Evolutionary conservation across 2,797 vertebrate genomes (phyloP), one percentile per base, ranked within the genome.

Genomic region (Acropternis orthonyx): DNA sequence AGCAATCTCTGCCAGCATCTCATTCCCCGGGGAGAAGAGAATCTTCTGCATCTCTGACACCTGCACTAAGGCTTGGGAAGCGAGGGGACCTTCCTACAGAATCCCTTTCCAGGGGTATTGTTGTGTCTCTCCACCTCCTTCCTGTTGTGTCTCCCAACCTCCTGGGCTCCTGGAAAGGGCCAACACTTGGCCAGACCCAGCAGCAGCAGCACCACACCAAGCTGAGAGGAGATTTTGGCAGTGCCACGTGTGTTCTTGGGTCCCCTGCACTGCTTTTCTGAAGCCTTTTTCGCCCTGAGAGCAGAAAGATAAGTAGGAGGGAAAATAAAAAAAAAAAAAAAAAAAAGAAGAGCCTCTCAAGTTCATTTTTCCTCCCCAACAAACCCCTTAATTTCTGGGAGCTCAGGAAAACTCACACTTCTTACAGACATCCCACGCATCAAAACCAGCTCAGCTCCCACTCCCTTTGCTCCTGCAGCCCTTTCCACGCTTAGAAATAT

Each of bases 21-120:
- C 43, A 7, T 3, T 4, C 34, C 49, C 20, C 69, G 59, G 36
- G 76, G 30, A 13, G 41, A 59, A 39, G 28, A 55, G 28, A 59
- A 54, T 20, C 36, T n/a, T 32, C 8, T 55, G 69, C 46, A 20
- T 36, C 44, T 88, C 68, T 22, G 44, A 77, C 32, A 79, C 10
- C 48, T 13, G 34, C 14, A 28, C 6, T 7, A n/a, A 39, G 24
- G 16, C n/a, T 28, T 4, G 41, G n/a, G 21, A 61, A 85, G 55
- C 0, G 1, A 58, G n/a, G 18, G 41, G 7, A 49, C 9, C 36
- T 77, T 37, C 58, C 59, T 5, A 9, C 8, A 37, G 7, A 0
- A 34, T 12, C 27, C 4, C 44, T 61, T 9, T 21, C 36, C 54
- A 32, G 13, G 43, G 43, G 2, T 14, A 15, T 28, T 55, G 1